Evolutionary conservation across 1,140 invertebrate species (phyloP).

Genomic region (Philopotamus ludificatus): DNA sequence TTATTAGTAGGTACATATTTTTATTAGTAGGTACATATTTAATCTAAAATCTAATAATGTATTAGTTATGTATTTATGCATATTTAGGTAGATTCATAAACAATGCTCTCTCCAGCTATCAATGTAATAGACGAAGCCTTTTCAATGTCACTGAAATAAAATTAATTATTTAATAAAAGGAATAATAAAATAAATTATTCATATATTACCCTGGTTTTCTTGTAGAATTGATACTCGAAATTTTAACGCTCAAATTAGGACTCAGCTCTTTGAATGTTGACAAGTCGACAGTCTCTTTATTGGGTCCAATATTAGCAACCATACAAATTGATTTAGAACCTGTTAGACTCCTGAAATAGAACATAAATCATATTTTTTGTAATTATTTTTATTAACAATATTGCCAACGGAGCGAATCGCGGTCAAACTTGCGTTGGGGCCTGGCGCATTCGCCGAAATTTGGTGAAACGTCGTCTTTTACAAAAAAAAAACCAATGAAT

Average conservation of each 20-base stretch:
- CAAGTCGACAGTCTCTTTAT: slow-evolving; percentile 44
- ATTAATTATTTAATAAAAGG: slow-evolving; percentile 8
- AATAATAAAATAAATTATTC: neutral
- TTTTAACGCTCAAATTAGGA: slow-evolving; percentile 45
- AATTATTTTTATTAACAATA: too few relatives aligned
- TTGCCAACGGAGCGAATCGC: too few relatives aligned
- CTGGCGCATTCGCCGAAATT: too few relatives aligned
- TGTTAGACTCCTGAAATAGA: slow-evolving; percentile 39
- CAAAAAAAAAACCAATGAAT: too few relatives aligned
- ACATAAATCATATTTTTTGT: too few relatives aligned
- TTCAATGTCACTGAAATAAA: slow-evolving; percentile 45
- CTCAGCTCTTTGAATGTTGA: slow-evolving; percentile 43
- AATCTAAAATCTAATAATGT: too few relatives aligned
- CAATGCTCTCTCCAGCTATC: slow-evolving; percentile 46
- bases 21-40: too few relatives aligned
- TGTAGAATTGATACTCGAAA: slow-evolving; percentile 47
- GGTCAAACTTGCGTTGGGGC: too few relatives aligned
- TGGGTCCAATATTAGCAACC: slow-evolving; percentile 49
- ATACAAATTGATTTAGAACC: slow-evolving; percentile 47
- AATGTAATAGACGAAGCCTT: slow-evolving; percentile 40
- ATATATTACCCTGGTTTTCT: slow-evolving; percentile 44
- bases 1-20: too few relatives aligned
- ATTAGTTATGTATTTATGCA: too few relatives aligned
- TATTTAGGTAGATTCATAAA: too few relatives aligned
- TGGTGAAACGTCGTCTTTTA: too few relatives aligned